Conservation (phyloP, 2,888 invertebrate species). For the Eulithis testata region DNA sequence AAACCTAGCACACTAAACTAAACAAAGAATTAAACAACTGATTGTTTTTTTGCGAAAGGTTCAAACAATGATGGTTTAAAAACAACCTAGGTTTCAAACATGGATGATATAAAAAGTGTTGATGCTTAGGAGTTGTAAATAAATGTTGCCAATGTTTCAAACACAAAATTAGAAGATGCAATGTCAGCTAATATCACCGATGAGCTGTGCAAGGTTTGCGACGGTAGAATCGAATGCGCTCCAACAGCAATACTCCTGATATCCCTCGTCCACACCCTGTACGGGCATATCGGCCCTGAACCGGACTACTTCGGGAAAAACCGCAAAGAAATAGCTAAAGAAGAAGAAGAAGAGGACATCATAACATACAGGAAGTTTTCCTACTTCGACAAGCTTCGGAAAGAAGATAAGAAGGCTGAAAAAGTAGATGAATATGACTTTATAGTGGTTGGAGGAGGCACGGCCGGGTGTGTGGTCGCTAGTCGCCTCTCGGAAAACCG, state of each 20-base stretch:
- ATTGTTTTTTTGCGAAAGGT: no score
- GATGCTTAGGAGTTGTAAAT: not conserved
- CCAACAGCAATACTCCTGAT: slow-evolving; percentile 77
- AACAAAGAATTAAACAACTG: no score
- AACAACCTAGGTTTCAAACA: no score
- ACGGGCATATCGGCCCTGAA: slow-evolving; percentile 69
- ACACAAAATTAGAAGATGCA: slow-evolving; percentile 62
- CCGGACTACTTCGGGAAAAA: slow-evolving; percentile 69
- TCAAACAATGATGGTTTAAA: no score
- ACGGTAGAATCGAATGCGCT: slow-evolving; percentile 76
- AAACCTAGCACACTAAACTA: no score
- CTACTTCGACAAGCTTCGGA: slow-evolving; percentile 42
- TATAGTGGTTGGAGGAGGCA: slow-evolving; percentile 74
- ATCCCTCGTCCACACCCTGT: slow-evolving; percentile 72
- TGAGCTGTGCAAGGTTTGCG: slow-evolving; percentile 76
- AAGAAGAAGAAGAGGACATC: slow-evolving; percentile 21
- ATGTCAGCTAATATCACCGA: slow-evolving; percentile 73
- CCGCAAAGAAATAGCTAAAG: slow-evolving; percentile 24
- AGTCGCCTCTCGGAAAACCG: slow-evolving; percentile 75
- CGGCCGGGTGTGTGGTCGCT: slow-evolving; percentile 75
- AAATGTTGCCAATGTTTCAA: slow-evolving; percentile 9
- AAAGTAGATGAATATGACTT: slow-evolving; percentile 64
- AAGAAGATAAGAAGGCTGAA: slow-evolving; percentile 32
- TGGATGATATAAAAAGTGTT: no score
- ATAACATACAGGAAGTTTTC: slow-evolving; percentile 41